These are phyloP conservation scores for Embiotoca jacksoni DNA, from an alignment of 2,113 vertebrate genomes.

Conservation along the genomic window DNA sequence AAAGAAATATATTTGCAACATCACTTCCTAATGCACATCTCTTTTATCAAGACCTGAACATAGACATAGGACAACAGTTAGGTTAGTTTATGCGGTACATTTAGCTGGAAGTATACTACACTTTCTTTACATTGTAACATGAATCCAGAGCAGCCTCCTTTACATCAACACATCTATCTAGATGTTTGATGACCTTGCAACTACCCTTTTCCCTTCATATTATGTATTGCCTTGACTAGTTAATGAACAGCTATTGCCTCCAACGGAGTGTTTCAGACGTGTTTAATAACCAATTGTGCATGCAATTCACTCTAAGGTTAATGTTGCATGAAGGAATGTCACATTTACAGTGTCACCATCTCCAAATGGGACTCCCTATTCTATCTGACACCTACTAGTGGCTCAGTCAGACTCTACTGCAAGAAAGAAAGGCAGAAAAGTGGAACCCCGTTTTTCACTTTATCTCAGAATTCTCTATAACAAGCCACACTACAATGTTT, in stretches of 20 bases:
- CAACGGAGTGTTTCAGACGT: slow-evolving; percentile 83
- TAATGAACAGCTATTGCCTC: slow-evolving; percentile 82
- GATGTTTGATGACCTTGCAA: slow-evolving; percentile 76
- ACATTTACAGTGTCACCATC: slow-evolving; percentile 83
- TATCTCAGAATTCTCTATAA: slow-evolving; percentile 8
- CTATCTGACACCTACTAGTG: slow-evolving; percentile 56
- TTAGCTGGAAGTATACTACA: slow-evolving; percentile 1
- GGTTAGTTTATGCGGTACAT: slow-evolving; percentile 7
- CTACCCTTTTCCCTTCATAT: slow-evolving; percentile 71
- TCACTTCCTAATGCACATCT: neutral
- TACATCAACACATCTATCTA: slow-evolving; percentile 59
- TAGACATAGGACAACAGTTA: slow-evolving; percentile 11
- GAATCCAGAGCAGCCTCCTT: slow-evolving; percentile 24
- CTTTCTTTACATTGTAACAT: slow-evolving; percentile 38
- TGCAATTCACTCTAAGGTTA: slow-evolving; percentile 85
- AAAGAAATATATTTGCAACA: too few relatives aligned
- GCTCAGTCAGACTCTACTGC: slow-evolving; percentile 45
- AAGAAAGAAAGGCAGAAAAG: slow-evolving; percentile 15
- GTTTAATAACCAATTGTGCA: slow-evolving; percentile 88
- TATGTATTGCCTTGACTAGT: slow-evolving; percentile 77
- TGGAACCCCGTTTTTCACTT: slow-evolving; percentile 6
- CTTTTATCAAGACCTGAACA: slow-evolving; percentile 15
- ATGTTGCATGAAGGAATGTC: slow-evolving; percentile 89
- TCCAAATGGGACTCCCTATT: slow-evolving; percentile 79
- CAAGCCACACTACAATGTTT: neutral